Evolutionary conservation across 2,797 vertebrate species (phyloP).

Genomic region (Sciurus vulgaris): DNA sequence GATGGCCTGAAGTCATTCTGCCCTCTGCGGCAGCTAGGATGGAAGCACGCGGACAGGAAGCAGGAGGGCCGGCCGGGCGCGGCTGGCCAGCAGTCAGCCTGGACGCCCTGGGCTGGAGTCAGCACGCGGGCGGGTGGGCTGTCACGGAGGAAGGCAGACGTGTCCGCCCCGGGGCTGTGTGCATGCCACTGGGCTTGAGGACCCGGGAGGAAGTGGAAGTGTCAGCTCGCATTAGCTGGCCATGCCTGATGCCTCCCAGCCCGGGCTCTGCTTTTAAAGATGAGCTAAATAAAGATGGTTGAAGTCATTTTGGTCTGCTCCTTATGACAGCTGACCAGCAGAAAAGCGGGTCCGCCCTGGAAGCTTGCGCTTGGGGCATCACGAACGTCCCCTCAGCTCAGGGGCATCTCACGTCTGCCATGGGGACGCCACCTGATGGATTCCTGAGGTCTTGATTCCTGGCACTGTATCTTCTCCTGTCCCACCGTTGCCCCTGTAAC

Average conservation of each 20-base stretch:
- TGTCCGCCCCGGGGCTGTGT: background rate
- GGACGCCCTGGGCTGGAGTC: constrained; percentile 75
- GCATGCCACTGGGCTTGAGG: constrained; percentile 73
- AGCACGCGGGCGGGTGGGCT: constrained; percentile 76
- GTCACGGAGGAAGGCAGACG: constrained; percentile 66
- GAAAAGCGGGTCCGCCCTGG: constrained; percentile 73
- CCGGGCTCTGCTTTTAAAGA: constrained; percentile 76
- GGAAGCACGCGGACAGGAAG: constrained; percentile 70
- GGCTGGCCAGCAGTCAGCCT: constrained; percentile 72
- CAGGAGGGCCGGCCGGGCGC: constrained; percentile 74
- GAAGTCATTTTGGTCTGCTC: constrained; percentile 77
- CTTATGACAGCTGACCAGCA: constrained; percentile 69
- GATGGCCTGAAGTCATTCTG: background rate
- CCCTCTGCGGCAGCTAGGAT: constrained; percentile 61
- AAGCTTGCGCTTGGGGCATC: constrained; percentile 24
- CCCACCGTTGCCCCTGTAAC: rapidly evolving
- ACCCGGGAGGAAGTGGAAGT: constrained; percentile 73
- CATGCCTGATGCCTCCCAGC: constrained; percentile 81
- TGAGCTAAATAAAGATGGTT: constrained; percentile 82
- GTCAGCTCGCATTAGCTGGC: constrained; percentile 83
- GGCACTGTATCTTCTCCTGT: background rate
- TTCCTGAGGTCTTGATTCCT: background rate
- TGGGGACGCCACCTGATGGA: rapidly evolving
- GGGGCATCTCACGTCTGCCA: background rate
- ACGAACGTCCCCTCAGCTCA: background rate